Base-by-base conservation (phyloP, 1,140 invertebrate genomes). In the Aphaenogaster ashmeadi region DNA sequence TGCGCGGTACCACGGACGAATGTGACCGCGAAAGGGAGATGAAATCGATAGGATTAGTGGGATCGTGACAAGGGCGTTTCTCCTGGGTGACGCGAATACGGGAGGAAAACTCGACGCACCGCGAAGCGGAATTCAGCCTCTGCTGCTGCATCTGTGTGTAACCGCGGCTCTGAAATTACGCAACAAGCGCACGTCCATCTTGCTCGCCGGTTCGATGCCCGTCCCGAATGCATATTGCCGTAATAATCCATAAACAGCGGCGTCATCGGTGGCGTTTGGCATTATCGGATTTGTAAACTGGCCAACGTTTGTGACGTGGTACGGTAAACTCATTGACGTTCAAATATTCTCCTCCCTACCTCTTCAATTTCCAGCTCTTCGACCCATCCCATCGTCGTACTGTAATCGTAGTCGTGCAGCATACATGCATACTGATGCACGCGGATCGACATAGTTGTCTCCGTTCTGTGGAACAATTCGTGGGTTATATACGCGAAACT, bases 251-350 rank as follows among this genome's bases (percentile, higher is more conserved):
- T 90, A 90, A 91, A 88, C 87, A 86, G 85, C 86, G 44, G 11
- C 62, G 86, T 62, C 79, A 87, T 89, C 85, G 89, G 80, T 88
- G 87, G 87, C 84, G 89, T 89, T 92, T 90, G 83, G 87, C 60
- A 90, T 92, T 93, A 93, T 93, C 91, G 92, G 91, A 89, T 92
- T 91, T 90, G 90, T 92, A 91, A 89, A 89, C 87, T 87, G 72
- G 54, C n/a, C 47, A 52, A 33, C 89, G 86, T 90, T 90, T 88
- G 60, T 87, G 58, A 90, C 87, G 79, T 47, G 47, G 67, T 44
- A 21, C 41, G 50, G 89, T 71, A 88, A 90, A 90, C 80, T 90
- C 89, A 86, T 90, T 41, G 86, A 88, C 72, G 56, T 54, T 81
- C 67, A 78, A 85, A 67, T 58, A 75, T 79, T 72, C 41, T 60